A percentile compares a stretch with the other conserved stretches of the same genome.
Evolutionary conservation across 1,140 invertebrate genomes (phyloP).

Genomic region (Chionoecetes opilio): DNA sequence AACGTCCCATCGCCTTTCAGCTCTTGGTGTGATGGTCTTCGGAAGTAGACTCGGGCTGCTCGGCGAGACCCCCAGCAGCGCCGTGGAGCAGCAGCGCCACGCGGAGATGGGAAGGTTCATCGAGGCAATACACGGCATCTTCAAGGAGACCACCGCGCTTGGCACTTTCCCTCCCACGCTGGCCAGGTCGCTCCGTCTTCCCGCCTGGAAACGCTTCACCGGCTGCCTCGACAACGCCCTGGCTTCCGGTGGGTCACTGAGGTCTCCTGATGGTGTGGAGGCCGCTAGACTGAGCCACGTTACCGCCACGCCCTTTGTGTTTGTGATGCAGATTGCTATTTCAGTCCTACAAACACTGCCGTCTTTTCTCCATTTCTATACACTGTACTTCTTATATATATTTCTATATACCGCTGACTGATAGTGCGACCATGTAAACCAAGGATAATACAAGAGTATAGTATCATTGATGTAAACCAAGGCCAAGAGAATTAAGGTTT

Average conservation of each 20-base stretch:
- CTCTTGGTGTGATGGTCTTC: constrained; percentile 89
- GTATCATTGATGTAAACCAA: too few relatives aligned
- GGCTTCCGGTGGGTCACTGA: constrained; percentile 83
- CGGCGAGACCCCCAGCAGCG: constrained; percentile 82
- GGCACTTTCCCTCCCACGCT: constrained; percentile 88
- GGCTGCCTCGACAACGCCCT: constrained; percentile 88
- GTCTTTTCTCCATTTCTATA: background rate
- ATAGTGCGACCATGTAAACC: too few relatives aligned
- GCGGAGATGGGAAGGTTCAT: constrained; percentile 85
- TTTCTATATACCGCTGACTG: background rate
- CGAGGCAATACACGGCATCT: constrained; percentile 88
- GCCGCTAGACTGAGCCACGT: background rate
- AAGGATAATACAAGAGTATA: too few relatives aligned
- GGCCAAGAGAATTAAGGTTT: too few relatives aligned
- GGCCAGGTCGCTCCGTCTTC: constrained; percentile 87
- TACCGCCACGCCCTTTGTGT: background rate
- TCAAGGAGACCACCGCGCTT: constrained; percentile 89
- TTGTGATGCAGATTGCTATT: background rate
- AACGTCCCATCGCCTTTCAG: constrained; percentile 83
- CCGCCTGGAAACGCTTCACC: constrained; percentile 90
- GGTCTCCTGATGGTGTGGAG: background rate
- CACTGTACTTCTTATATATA: too few relatives aligned
- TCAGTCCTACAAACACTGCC: too few relatives aligned
- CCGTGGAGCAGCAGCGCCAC: constrained; percentile 83
- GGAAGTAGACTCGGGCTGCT: constrained; percentile 84